Conservation (phyloP, 2,888 invertebrate species). For the Xestobium rufovillosum region DNA sequence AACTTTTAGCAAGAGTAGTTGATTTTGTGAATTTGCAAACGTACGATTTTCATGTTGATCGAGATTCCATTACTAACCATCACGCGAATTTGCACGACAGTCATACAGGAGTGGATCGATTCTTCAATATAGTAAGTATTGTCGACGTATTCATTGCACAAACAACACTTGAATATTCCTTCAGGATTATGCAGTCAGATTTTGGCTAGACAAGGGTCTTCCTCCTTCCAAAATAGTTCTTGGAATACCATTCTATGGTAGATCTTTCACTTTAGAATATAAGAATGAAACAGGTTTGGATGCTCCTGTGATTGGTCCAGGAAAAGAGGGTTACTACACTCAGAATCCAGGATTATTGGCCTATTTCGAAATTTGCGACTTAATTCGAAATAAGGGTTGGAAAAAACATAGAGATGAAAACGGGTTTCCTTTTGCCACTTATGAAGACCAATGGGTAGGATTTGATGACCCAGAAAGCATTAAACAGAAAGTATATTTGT, state of each 20-base stretch:
- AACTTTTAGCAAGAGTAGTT: constrained; percentile 51
- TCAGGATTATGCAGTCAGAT: constrained; percentile 61
- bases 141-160: background rate
- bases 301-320: constrained; percentile 53
- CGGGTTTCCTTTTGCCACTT: constrained; percentile 59
- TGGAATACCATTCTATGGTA: constrained; percentile 66
- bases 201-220: constrained; percentile 57
- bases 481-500: constrained; percentile 53
- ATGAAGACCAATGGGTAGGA: constrained; percentile 73
- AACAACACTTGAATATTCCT: too few relatives aligned
- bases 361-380: constrained; percentile 61
- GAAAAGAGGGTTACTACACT: constrained; percentile 59
- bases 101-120: constrained; percentile 47
- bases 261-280: constrained; percentile 58
- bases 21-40: constrained; percentile 65
- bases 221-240: constrained; percentile 61
- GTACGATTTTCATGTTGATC: constrained; percentile 52
- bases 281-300: constrained; percentile 49
- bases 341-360: constrained; percentile 60
- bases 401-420: constrained; percentile 46
- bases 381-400: constrained; percentile 37
- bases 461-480: constrained; percentile 65
- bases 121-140: constrained; percentile 45
- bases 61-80: constrained; percentile 43
- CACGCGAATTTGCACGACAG: constrained; percentile 46